Evolutionary conservation across 2,113 vertebrate genomes (phyloP).

Genomic region (Piaya cayana): DNA sequence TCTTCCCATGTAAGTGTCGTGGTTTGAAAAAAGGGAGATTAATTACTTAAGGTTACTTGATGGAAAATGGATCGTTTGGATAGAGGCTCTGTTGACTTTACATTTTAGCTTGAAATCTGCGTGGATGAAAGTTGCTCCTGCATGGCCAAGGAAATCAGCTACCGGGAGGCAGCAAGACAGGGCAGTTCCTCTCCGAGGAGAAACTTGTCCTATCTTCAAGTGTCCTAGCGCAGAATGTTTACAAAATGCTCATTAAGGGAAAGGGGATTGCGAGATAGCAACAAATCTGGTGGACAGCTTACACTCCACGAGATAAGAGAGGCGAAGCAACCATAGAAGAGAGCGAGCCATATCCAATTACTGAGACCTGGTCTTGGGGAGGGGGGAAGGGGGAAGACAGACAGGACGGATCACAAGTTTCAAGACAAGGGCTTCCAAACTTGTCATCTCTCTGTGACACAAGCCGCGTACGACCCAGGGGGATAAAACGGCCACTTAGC

Average conservation of each 20-base stretch:
- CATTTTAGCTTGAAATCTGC: neutral
- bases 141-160: constrained; percentile 51
- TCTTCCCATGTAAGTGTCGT: neutral
- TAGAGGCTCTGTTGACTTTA: neutral
- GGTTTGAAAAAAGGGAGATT: neutral
- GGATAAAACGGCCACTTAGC: constrained; percentile 76
- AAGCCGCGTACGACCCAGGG: constrained; percentile 63
- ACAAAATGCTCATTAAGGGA: constrained; percentile 99
- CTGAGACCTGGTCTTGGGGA: constrained; percentile 79
- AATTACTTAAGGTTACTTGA: neutral
- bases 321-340: constrained; percentile 81
- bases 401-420: constrained; percentile 68
- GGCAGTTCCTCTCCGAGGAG: constrained; percentile 61
- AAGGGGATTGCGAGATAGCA: constrained; percentile 89
- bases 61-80: neutral
- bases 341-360: constrained; percentile 80
- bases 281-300: constrained; percentile 89
- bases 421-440: constrained; percentile 81
- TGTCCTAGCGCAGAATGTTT: constrained; percentile 90
- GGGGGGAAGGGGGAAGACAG: constrained; percentile 75
- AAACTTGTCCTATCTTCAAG: constrained; percentile 85
- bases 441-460: constrained; percentile 81
- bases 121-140: neutral
- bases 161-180: constrained; percentile 46
- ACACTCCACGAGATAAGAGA: constrained; percentile 90